These are phyloP conservation scores for Drosophila paramelanica DNA, from an alignment of 2,888 invertebrate genomes.

Conservation along the genomic window DNA sequence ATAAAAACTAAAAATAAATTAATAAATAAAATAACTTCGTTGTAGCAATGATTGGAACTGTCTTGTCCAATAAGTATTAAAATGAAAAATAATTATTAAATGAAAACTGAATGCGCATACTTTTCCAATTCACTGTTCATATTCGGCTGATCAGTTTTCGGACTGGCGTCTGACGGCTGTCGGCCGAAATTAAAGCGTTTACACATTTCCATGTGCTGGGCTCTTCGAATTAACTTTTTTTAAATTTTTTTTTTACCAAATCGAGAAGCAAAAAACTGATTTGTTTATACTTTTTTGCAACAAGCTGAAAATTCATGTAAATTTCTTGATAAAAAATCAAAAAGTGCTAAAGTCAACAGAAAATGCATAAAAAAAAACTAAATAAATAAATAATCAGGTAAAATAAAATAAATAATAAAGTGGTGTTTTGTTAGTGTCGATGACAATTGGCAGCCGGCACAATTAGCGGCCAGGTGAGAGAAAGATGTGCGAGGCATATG, in stretches of 20 bases:
- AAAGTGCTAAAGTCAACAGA: slow-evolving; percentile 58
- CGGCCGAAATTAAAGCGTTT: slow-evolving; percentile 57
- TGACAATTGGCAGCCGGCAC: slow-evolving; percentile 25
- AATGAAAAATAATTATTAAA: too few relatives aligned
- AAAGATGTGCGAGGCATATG: background rate
- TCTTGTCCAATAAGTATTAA: too few relatives aligned
- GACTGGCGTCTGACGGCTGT: slow-evolving; percentile 73
- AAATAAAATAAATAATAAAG: slow-evolving; percentile 9
- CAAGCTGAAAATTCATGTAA: slow-evolving; percentile 79
- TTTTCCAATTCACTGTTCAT: slow-evolving; percentile 16
- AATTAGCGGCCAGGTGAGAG: slow-evolving; percentile 24
- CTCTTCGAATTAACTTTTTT: slow-evolving; percentile 12
- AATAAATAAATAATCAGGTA: slow-evolving; percentile 14
- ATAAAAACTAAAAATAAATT: too few relatives aligned
- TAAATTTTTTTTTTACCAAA: slow-evolving; percentile 13
- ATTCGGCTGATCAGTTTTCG: slow-evolving; percentile 13
- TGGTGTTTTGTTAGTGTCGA: slow-evolving; percentile 21
- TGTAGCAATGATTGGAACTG: too few relatives aligned
- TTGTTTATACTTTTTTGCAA: slow-evolving; percentile 71
- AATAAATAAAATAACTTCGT: too few relatives aligned
- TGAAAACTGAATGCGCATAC: slow-evolving; percentile 3
- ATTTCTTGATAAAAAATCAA: slow-evolving; percentile 69
- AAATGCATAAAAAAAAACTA: slow-evolving; percentile 19
- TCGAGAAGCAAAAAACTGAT: slow-evolving; percentile 56
- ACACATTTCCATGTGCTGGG: slow-evolving; percentile 34